Evolutionary conservation across 2,113 vertebrate genomes (phyloP).

Genomic region (Psittacula cyanocephala): DNA sequence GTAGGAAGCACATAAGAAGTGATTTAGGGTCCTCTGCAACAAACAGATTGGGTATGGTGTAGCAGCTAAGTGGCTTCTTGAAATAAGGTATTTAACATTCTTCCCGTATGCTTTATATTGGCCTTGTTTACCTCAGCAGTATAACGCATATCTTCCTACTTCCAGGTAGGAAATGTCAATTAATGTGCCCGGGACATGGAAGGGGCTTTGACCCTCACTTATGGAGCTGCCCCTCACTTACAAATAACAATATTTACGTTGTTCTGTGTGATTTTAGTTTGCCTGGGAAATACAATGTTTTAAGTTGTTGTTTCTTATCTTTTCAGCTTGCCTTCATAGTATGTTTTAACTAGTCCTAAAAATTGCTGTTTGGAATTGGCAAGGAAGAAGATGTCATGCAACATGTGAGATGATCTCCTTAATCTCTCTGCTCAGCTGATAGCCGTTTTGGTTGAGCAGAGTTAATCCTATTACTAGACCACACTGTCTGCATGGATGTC

Average conservation of each 20-base stretch:
- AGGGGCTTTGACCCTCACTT: not conserved
- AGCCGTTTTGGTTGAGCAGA: slow-evolving; percentile 24
- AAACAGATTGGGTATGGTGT: not conserved
- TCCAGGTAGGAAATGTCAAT: not conserved
- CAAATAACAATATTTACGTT: not conserved
- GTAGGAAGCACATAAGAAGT: not conserved
- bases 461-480: slow-evolving; percentile 43
- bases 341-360: not conserved
- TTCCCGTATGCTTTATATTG: not conserved
- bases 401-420: slow-evolving; percentile 45
- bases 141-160: not conserved
- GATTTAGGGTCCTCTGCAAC: not conserved
- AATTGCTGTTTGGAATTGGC: not conserved
- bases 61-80: not conserved
- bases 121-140: not conserved
- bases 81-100: not conserved
- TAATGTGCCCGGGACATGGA: not conserved
- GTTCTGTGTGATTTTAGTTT: not conserved
- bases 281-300: not conserved
- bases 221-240: not conserved
- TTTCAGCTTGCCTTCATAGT: not conserved
- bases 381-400: slow-evolving; percentile 26
- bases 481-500: not conserved
- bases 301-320: not conserved
- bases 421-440: slow-evolving; percentile 38